These are phyloP conservation scores for Formica exsecta DNA, from an alignment of 1,140 invertebrate genomes.

Conservation along the genomic window DNA sequence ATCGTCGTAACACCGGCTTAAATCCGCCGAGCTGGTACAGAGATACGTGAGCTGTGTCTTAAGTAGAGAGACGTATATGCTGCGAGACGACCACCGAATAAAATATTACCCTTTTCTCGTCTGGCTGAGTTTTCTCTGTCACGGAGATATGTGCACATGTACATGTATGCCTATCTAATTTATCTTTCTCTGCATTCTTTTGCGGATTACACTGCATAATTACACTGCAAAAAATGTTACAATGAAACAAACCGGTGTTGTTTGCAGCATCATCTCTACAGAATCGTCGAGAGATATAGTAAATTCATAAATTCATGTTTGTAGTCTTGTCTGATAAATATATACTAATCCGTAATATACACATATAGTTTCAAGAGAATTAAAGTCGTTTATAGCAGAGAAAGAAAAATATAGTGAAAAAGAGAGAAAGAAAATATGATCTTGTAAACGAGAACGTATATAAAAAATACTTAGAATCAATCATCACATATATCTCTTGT, in stretches of 20 bases:
- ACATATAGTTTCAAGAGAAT: background rate
- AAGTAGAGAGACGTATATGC: constrained; percentile 34
- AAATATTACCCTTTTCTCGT: constrained; percentile 42
- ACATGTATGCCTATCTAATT: constrained; percentile 28
- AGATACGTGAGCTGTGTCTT: constrained; percentile 58
- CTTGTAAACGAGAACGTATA: background rate
- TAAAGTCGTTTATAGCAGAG: background rate
- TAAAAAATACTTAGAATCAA: background rate
- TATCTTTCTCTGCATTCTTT: constrained; percentile 19
- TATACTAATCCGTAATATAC: background rate
- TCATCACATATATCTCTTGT: background rate
- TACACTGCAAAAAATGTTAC: constrained; percentile 27
- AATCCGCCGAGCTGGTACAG: constrained; percentile 35
- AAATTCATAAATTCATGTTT: constrained; percentile 6
- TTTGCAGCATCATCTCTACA: background rate
- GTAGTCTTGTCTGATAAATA: background rate
- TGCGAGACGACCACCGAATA: constrained; percentile 52
- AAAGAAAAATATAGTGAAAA: no score
- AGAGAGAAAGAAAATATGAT: background rate
- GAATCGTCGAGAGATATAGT: background rate
- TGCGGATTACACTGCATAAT: constrained; percentile 41
- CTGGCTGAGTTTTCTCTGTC: constrained; percentile 39
- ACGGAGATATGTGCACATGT: background rate
- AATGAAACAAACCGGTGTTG: constrained; percentile 33
- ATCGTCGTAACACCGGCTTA: constrained; percentile 39